Conservation (phyloP, 2,888 invertebrate genomes). For the Drosophila mimica region DNA sequence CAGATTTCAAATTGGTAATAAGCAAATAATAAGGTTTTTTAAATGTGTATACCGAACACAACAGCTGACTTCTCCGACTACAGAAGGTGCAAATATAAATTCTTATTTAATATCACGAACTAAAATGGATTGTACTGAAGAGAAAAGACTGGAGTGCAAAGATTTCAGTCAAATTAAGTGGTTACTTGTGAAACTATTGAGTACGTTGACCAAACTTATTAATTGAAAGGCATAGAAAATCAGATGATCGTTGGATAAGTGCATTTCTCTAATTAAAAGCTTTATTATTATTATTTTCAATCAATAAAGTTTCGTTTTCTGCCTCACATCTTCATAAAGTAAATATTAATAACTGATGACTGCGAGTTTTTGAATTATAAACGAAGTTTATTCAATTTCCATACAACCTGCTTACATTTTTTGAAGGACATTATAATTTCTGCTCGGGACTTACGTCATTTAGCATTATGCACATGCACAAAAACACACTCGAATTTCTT, state of each 20-base stretch:
- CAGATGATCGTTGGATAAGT: too few species aligned
- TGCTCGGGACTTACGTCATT: background rate
- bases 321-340: background rate
- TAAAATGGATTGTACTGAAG: background rate
- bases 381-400: background rate
- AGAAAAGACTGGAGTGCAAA: background rate
- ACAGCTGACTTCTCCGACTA: background rate
- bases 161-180: background rate
- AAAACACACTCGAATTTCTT: background rate
- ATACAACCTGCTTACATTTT: background rate
- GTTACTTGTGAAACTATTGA: background rate
- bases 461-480: background rate
- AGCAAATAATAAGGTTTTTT: background rate
- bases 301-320: background rate
- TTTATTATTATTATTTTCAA: background rate
- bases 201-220: background rate
- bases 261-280: background rate
- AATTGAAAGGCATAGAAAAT: background rate
- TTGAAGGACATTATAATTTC: background rate
- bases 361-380: background rate
- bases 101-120: background rate
- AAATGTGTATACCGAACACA: background rate
- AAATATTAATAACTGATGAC: background rate
- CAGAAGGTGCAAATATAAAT: background rate
- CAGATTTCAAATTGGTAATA: constrained; percentile 40